phyloP scores from a whole-genome alignment of 2,888 invertebrate genomes.

The Thumatha senex region DNA sequence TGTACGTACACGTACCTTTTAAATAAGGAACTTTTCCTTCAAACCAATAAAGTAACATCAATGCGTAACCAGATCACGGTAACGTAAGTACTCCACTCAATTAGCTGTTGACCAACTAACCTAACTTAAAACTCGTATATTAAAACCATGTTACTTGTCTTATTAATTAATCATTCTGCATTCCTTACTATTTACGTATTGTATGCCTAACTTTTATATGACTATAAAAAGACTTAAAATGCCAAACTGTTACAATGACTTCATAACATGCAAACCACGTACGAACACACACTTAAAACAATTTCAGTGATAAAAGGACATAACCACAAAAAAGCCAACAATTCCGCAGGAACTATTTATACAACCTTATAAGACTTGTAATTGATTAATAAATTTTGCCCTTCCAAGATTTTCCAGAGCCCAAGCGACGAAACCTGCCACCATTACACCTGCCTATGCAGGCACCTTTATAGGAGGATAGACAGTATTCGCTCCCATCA shows the following conservation, averaged over 20 bases:
- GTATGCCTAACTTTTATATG: neutral
- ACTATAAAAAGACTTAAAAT: conserved; percentile 7
- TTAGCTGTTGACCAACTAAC: neutral
- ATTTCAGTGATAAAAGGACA: neutral
- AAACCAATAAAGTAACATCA: neutral
- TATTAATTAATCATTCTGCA: too few species aligned
- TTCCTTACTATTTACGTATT: neutral
- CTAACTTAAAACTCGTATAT: neutral
- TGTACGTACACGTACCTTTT: neutral
- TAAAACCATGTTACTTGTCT: conserved; percentile 2
- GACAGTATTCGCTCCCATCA: too few species aligned
- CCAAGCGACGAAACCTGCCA: too few species aligned
- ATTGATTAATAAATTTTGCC: too few species aligned
- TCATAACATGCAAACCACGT: conserved; percentile 36
- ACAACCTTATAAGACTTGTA: too few species aligned
- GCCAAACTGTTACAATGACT: conserved; percentile 15
- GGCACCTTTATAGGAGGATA: too few species aligned
- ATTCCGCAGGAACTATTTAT: too few species aligned
- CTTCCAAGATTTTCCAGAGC: too few species aligned
- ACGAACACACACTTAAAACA: conserved; percentile 9
- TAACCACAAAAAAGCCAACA: neutral
- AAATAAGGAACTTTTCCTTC: neutral
- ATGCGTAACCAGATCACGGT: neutral
- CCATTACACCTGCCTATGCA: too few species aligned
- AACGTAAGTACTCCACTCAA: neutral